These are phyloP conservation scores for Drosophila merina DNA, from an alignment of 2,888 invertebrate genomes.

Conservation along the genomic window DNA sequence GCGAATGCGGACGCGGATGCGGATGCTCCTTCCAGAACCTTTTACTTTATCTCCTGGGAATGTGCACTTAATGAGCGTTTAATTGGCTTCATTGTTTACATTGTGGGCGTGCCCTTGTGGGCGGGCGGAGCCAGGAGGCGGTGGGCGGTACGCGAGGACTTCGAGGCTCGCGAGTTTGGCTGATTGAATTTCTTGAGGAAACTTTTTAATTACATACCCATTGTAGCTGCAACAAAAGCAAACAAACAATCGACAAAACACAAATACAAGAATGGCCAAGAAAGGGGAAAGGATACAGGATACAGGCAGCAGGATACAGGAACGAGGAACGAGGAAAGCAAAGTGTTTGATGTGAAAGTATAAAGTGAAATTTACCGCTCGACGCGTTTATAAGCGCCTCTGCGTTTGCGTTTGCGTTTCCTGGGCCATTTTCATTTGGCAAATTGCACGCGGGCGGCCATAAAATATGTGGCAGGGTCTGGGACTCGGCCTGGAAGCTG, in stretches of 20 bases:
- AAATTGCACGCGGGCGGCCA: slow-evolving; percentile 64
- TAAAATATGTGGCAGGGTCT: slow-evolving; percentile 30
- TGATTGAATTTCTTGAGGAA: slow-evolving; percentile 69
- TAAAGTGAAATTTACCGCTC: slow-evolving; percentile 18
- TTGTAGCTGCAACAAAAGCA: slow-evolving; percentile 51
- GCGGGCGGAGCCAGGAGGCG: not conserved
- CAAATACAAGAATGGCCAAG: not conserved
- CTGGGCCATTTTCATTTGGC: slow-evolving; percentile 60
- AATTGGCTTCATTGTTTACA: slow-evolving; percentile 73
- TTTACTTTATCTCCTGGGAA: slow-evolving; percentile 18
- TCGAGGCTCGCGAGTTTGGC: slow-evolving; percentile 22
- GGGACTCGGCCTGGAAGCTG: too few relatives aligned
- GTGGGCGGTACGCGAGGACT: not conserved
- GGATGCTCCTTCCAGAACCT: slow-evolving; percentile 2
- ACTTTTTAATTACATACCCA: slow-evolving; percentile 68
- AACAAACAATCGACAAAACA: slow-evolving; percentile 31
- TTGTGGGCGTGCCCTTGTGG: slow-evolving; percentile 49
- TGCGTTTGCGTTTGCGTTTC: slow-evolving; percentile 54
- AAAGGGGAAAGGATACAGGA: not conserved
- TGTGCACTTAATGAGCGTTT: slow-evolving; percentile 77
- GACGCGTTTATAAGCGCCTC: slow-evolving; percentile 48
- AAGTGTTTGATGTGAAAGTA: slow-evolving; percentile 12
- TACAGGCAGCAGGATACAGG: too few relatives aligned
- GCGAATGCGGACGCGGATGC: not conserved
- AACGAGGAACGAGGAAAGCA: not conserved